Conservation (phyloP, 2,888 invertebrate species). For the Atethmia centrago region DNA sequence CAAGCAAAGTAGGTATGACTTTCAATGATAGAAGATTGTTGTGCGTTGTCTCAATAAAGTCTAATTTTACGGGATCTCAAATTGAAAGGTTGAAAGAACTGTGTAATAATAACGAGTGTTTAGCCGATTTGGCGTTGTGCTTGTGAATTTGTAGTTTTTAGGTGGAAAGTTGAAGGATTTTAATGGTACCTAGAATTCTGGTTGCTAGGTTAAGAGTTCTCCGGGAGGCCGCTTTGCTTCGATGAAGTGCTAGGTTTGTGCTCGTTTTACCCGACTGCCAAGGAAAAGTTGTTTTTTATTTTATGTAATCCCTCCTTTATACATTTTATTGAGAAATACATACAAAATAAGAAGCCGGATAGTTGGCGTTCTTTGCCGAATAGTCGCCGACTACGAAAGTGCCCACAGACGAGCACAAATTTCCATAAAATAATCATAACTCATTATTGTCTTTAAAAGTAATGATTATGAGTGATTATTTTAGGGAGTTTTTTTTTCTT, state of each 20-base stretch:
- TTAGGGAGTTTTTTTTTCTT: neutral
- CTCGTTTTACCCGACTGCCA: too few relatives aligned
- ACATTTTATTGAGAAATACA: too few relatives aligned
- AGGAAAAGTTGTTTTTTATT: too few relatives aligned
- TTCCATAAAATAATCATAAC: too few relatives aligned
- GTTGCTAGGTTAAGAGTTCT: neutral
- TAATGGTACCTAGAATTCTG: slow-evolving; percentile 36
- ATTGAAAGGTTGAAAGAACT: slow-evolving; percentile 82
- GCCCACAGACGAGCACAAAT: too few relatives aligned
- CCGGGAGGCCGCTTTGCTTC: neutral
- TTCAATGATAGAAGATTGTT: slow-evolving; percentile 83
- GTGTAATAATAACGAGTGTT: slow-evolving; percentile 78
- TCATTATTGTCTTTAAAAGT: too few relatives aligned
- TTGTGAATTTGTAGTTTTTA: slow-evolving; percentile 48
- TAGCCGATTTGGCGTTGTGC: slow-evolving; percentile 75
- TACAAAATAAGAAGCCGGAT: too few relatives aligned
- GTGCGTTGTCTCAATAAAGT: slow-evolving; percentile 83
- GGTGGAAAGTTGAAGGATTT: neutral
- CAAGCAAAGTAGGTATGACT: slow-evolving; percentile 71
- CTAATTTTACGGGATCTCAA: slow-evolving; percentile 81
- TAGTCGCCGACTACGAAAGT: too few relatives aligned
- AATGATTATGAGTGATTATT: too few relatives aligned
- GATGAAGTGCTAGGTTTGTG: neutral
- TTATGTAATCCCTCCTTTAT: too few relatives aligned
- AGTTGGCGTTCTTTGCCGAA: too few relatives aligned